Percentiles rank a stretch among this genome's conserved stretches.
phyloP scores from a whole-genome alignment of 2,888 invertebrate genomes.

The Elegia similella region DNA sequence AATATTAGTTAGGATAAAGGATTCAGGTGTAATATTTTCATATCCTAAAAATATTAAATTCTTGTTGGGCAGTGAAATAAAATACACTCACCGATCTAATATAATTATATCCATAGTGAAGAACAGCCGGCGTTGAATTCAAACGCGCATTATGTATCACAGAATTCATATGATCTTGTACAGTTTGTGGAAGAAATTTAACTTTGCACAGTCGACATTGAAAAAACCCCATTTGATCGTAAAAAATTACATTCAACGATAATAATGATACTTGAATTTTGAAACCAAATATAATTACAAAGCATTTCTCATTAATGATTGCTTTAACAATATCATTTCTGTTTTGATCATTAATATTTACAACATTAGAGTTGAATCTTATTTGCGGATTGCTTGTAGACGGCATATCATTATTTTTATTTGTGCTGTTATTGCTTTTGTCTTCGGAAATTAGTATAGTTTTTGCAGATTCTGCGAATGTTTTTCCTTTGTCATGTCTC shows the following conservation, averaged over 20 bases:
- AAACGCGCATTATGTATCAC: background rate
- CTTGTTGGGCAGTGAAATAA: background rate
- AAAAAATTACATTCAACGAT: background rate
- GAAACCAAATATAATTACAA: background rate
- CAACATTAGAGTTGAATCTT: background rate
- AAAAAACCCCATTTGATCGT: background rate
- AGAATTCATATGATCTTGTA: background rate
- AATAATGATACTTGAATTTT: background rate
- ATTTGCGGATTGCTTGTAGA: background rate
- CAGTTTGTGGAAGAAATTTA: background rate
- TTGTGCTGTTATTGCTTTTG: background rate
- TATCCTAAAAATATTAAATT: too few relatives aligned
- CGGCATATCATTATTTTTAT: background rate
- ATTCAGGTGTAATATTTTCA: too few relatives aligned
- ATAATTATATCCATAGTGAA: slow-evolving; percentile 1
- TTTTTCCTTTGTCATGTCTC: background rate
- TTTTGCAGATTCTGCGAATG: background rate
- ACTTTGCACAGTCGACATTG: background rate
- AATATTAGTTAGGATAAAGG: too few relatives aligned
- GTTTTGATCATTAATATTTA: background rate
- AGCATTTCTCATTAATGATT: background rate
- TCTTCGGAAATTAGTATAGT: background rate
- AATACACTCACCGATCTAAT: background rate
- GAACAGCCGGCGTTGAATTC: background rate
- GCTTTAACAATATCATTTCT: background rate